Base-by-base conservation (phyloP, 2,888 invertebrate genomes). In the Drosophila paramelanica region DNA sequence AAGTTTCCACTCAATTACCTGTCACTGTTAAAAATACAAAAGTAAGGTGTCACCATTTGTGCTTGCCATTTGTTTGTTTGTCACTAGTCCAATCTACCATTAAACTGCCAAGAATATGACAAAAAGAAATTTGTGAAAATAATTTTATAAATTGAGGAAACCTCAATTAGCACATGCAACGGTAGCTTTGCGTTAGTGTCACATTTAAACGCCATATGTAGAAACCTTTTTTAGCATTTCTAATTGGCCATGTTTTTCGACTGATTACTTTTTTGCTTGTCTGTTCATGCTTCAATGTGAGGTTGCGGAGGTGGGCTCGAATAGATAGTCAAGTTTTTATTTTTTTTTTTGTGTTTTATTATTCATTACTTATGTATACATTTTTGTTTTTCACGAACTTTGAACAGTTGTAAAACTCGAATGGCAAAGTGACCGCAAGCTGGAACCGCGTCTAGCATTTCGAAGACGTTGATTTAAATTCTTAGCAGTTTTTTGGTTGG, bases 1-100 rank as follows among this genome's bases (percentile, higher is more conserved):
- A 91, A 90, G 89, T 91, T 91, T 92, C 90, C 91, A 91, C 89
- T 90, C 91, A 91, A 92, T 92, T 92, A 92, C 90, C 90, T 89
- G 85, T 82, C 80, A 77, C 77, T 80, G 83, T 79, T 70, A 39
- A 39, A 41, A 52, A 65, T 50, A 46, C 50, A 64, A 59, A 69
- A 52, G 42, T 52, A 46, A 45, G 51, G 41, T 72, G 55, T 43
- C 47, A n/a, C 41, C 27, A 53, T 61, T 68, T 47, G 49, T 45
- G 55, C 10, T 47, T 51, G 43, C n/a, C 13, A 52, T 47, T 57
- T 68, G 33, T 47, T 36, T 46, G 31, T 33, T 17, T 17, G 17
- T n/a, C 46, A 42, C 41, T 38, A 38, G 27, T 42, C 10, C 23
- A 60, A n/a, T n/a, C 25, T 59, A 5, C 31, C 7, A n/a, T 38